Conservation (phyloP, 2,797 vertebrate species). For the Anguilla marmorata region DNA sequence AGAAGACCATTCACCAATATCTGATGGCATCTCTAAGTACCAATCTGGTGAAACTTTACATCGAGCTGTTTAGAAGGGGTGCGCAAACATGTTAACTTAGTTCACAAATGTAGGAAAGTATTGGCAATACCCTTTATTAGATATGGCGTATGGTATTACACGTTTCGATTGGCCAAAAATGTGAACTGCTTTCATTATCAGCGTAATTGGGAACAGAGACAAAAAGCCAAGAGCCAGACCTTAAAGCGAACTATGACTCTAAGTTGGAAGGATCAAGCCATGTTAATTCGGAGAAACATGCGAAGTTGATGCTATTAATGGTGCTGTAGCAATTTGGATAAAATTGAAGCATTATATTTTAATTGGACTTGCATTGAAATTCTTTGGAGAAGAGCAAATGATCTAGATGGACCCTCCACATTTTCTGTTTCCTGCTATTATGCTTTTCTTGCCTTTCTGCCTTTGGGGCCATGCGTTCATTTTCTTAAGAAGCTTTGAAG, state of each 20-base stretch:
- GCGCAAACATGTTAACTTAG: neutral
- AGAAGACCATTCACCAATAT: neutral
- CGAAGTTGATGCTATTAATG: constrained; percentile 58
- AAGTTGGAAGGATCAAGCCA: neutral
- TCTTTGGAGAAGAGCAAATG: constrained; percentile 66
- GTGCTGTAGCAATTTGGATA: constrained; percentile 72
- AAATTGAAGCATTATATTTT: constrained; percentile 60
- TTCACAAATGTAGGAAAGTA: neutral
- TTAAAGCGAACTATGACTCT: neutral
- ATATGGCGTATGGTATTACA: neutral
- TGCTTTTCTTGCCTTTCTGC: constrained; percentile 29
- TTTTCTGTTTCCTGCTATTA: constrained; percentile 35
- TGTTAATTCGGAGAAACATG: neutral
- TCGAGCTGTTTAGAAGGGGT: neutral
- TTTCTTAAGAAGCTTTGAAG: constrained; percentile 13
- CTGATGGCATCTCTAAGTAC: neutral
- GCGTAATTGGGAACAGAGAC: neutral
- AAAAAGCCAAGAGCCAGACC: neutral
- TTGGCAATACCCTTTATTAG: neutral
- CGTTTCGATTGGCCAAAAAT: neutral
- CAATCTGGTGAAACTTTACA: neutral
- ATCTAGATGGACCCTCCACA: constrained; percentile 45
- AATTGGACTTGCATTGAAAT: constrained; percentile 67
- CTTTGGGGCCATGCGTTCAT: neutral
- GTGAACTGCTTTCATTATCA: neutral